phyloP scores from a whole-genome alignment of 2,113 vertebrate species.

The Trichechus manatus region DNA sequence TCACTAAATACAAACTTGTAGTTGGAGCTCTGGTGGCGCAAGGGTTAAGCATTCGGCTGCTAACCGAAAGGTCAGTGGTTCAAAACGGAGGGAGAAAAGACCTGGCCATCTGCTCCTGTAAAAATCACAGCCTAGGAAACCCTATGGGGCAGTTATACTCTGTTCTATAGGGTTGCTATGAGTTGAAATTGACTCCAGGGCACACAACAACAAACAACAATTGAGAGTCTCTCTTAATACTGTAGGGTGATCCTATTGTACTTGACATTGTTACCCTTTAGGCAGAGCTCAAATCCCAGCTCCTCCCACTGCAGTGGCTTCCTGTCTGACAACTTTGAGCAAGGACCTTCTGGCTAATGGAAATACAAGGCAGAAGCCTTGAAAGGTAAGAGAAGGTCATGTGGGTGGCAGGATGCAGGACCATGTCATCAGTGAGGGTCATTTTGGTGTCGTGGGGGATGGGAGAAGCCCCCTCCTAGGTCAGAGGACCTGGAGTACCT shows the following conservation, averaged over 20 bases:
- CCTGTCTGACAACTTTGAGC: neutral
- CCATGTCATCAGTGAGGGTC: too few species aligned
- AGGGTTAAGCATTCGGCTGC: neutral
- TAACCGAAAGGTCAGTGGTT: neutral
- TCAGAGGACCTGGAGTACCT: constrained; percentile 87
- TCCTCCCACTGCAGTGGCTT: neutral
- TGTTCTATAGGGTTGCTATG: neutral
- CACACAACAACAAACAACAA: neutral
- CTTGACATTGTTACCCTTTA: neutral
- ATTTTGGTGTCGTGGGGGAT: neutral
- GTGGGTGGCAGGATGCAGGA: neutral
- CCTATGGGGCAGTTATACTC: neutral
- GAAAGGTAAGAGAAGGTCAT: neutral
- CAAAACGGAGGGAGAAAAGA: neutral
- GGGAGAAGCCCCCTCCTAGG: neutral
- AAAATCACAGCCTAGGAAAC: neutral
- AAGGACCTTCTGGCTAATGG: neutral
- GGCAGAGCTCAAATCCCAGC: neutral
- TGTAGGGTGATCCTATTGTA: neutral
- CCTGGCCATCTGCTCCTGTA: neutral
- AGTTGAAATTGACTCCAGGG: neutral
- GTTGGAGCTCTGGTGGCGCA: neutral
- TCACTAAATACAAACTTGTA: neutral
- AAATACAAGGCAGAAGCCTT: neutral
- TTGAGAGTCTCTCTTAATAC: neutral